phyloP scores from a whole-genome alignment of 2,888 invertebrate species.

The Microchrysa polita region DNA sequence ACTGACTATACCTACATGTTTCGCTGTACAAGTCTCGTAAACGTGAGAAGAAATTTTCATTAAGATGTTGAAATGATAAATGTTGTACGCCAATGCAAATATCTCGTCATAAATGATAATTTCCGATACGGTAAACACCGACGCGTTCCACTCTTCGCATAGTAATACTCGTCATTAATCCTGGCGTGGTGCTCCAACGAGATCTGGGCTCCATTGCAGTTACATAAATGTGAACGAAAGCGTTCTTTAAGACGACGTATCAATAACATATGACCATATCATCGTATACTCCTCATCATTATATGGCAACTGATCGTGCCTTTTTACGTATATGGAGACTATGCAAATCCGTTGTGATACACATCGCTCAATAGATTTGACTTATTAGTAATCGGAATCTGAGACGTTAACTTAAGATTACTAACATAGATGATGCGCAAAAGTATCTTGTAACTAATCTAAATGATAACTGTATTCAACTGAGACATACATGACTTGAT shows the following conservation, averaged over 20 bases:
- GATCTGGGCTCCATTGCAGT: conserved; percentile 3
- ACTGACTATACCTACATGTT: background rate
- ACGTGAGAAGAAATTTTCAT: conserved; percentile 46
- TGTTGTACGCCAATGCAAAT: conserved; percentile 41
- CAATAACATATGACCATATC: too few species aligned
- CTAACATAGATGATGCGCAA: background rate
- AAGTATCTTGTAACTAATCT: conserved; percentile 20
- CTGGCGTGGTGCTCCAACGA: conserved; percentile 20
- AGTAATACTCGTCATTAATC: conserved; percentile 23
- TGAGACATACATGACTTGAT: background rate
- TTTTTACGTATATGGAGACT: too few species aligned
- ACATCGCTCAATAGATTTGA: background rate
- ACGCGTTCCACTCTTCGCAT: background rate
- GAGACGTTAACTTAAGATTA: background rate
- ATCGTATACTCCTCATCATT: too few species aligned
- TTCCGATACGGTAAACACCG: conserved; percentile 41
- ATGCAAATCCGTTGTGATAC: too few species aligned
- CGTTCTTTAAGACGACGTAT: background rate
- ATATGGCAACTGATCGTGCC: too few species aligned
- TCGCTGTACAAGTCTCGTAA: conserved; percentile 19
- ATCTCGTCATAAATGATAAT: conserved; percentile 44
- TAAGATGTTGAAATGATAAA: conserved; percentile 45
- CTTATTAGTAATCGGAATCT: background rate
- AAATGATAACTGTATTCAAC: conserved; percentile 8
- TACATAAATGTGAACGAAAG: background rate